phyloP scores from a whole-genome alignment of 2,888 invertebrate species.

The Coleophora deauratella region DNA sequence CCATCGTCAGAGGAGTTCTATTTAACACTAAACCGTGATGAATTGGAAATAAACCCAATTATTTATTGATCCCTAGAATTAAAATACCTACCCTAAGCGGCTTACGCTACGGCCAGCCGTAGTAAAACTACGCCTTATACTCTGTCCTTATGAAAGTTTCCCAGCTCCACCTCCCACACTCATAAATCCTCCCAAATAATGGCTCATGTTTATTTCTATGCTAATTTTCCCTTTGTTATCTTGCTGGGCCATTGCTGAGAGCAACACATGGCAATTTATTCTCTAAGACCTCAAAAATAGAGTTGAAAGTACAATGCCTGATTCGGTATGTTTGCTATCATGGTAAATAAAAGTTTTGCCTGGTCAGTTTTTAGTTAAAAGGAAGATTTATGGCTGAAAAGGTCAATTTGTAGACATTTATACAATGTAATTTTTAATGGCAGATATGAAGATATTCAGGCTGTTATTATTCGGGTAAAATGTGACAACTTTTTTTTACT shows the following conservation, averaged over 20 bases:
- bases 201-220: constrained; percentile 56
- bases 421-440: not conserved
- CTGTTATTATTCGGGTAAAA: not conserved
- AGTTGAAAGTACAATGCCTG: constrained; percentile 7
- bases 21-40: too few species aligned
- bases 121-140: too few species aligned
- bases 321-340: not conserved
- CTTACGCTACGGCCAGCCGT: too few species aligned
- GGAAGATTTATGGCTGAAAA: not conserved
- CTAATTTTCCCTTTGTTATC: constrained; percentile 57
- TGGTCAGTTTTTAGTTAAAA: not conserved
- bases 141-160: constrained; percentile 6
- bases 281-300: constrained; percentile 11
- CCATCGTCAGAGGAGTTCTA: too few species aligned
- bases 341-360: constrained; percentile 3
- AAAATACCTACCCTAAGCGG: too few species aligned
- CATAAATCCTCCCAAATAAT: constrained; percentile 43
- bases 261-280: constrained; percentile 14
- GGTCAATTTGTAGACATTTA: not conserved
- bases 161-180: constrained; percentile 12
- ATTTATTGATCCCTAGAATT: too few species aligned
- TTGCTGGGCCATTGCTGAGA: constrained; percentile 35
- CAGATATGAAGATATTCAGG: not conserved
- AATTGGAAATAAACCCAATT: too few species aligned
- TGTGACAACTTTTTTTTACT: not conserved